A percentile compares a stretch with the other conserved stretches of the same genome.
phyloP scores from a whole-genome alignment of 1,140 invertebrate species.

The Drosophila erecta region DNA sequence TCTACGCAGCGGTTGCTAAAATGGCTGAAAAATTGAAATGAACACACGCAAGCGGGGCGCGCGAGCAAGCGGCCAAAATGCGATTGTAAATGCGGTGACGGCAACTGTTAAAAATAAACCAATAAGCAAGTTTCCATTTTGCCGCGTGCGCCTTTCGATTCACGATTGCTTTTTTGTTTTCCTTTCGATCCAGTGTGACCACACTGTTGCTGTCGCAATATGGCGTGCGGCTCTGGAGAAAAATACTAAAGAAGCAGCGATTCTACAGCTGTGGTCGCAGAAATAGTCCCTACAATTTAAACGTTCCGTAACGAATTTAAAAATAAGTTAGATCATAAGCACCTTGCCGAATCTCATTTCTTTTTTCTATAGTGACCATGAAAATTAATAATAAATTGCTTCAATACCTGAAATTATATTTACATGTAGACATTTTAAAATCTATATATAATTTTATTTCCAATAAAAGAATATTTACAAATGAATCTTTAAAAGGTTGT shows the following conservation, averaged over 20 bases:
- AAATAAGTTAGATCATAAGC: too few relatives aligned
- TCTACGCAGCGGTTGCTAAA: conserved; percentile 59
- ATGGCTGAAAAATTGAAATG: conserved; percentile 69
- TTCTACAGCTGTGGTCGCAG: not conserved
- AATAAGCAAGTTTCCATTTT: conserved; percentile 66
- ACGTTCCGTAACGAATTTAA: too few relatives aligned
- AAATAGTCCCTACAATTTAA: too few relatives aligned
- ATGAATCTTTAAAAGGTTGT: too few relatives aligned
- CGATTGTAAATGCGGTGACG: conserved; percentile 58
- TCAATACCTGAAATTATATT: too few relatives aligned
- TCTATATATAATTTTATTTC: too few relatives aligned
- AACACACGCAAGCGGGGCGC: conserved; percentile 49
- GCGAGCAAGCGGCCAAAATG: conserved; percentile 37
- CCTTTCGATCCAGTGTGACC: conserved; percentile 38
- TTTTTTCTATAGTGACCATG: too few relatives aligned
- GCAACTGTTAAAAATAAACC: conserved; percentile 82
- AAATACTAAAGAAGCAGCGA: not conserved
- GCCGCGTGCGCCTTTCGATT: conserved; percentile 56
- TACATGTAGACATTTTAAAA: too few relatives aligned
- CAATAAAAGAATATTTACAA: too few relatives aligned
- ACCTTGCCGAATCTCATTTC: too few relatives aligned
- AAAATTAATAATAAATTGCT: too few relatives aligned
- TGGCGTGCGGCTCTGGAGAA: not conserved
- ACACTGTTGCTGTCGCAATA: conserved; percentile 1
- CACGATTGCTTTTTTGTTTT: conserved; percentile 45